Percentiles rank a stretch among this genome's conserved stretches.
phyloP scores from a whole-genome alignment of 2,888 invertebrate genomes.

The Phania funesta region DNA sequence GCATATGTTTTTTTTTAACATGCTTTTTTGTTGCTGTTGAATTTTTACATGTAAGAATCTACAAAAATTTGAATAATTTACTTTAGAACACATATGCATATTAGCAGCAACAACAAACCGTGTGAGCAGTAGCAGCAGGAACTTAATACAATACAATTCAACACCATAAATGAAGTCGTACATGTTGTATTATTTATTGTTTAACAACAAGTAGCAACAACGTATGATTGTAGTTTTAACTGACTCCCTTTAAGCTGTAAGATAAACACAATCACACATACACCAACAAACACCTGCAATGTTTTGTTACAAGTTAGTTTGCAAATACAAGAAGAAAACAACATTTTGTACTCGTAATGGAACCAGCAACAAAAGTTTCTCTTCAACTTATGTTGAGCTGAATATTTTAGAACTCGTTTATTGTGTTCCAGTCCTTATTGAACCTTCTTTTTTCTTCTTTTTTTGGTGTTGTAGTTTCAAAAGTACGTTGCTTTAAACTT shows the following conservation, averaged over 20 bases:
- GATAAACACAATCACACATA: too few relatives aligned
- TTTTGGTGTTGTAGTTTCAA: neutral
- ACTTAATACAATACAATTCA: neutral
- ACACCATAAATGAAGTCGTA: neutral
- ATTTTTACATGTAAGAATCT: constrained; percentile 17
- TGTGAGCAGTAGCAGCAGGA: neutral
- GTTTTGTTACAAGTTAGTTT: constrained; percentile 16
- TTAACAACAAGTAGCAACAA: constrained; percentile 41
- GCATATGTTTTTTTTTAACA: neutral
- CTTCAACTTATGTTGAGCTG: neutral
- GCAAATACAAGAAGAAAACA: constrained; percentile 17
- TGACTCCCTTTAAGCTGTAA: constrained; percentile 9
- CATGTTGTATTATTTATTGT: constrained; percentile 37
- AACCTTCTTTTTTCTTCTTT: neutral
- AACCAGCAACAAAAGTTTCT: constrained; percentile 11
- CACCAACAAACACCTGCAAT: too few relatives aligned
- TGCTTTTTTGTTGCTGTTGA: too few relatives aligned
- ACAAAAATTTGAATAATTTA: constrained; percentile 59
- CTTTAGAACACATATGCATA: neutral
- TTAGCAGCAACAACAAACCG: neutral
- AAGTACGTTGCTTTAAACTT: constrained; percentile 48
- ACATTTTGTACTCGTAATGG: neutral
- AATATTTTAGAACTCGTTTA: constrained; percentile 3
- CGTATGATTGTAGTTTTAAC: constrained; percentile 15
- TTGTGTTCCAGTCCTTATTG: neutral